These are phyloP conservation scores for Zaprionus gabonicus DNA, from an alignment of 1,140 invertebrate species.

Conservation along the genomic window DNA sequence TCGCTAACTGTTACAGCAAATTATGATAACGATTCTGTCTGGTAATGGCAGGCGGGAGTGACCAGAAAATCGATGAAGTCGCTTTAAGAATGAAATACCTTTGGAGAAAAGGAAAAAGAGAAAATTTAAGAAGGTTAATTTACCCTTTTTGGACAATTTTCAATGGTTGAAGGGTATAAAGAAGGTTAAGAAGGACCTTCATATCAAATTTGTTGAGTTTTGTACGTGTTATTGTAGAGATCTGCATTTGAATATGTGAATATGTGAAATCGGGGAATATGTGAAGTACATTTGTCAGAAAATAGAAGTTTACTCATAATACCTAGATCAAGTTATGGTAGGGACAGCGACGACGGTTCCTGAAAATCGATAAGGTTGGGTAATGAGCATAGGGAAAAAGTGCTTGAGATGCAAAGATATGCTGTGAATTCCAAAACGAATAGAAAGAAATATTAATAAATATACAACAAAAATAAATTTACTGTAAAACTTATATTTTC, in stretches of 20 bases:
- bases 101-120: neutral
- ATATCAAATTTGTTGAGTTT: neutral
- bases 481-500: too few relatives aligned
- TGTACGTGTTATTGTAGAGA: neutral
- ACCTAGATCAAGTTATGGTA: too few relatives aligned
- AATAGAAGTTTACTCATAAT: too few relatives aligned
- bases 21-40: slow-evolving; percentile 51
- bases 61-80: slow-evolving; percentile 56
- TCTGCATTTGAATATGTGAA: neutral
- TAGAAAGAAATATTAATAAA: too few relatives aligned
- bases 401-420: too few relatives aligned
- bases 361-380: neutral
- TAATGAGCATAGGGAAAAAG: too few relatives aligned
- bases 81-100: slow-evolving; percentile 16
- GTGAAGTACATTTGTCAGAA: neutral
- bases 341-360: too few relatives aligned
- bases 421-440: too few relatives aligned
- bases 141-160: too few relatives aligned
- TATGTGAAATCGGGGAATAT: neutral
- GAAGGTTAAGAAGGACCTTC: too few relatives aligned
- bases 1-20: slow-evolving; percentile 69
- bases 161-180: too few relatives aligned
- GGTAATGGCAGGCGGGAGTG: neutral
- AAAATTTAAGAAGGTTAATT: neutral
- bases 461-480: too few relatives aligned